Evolutionary conservation across 2,113 vertebrate genomes (phyloP).

Genomic region (Pseudopipra pipra): DNA sequence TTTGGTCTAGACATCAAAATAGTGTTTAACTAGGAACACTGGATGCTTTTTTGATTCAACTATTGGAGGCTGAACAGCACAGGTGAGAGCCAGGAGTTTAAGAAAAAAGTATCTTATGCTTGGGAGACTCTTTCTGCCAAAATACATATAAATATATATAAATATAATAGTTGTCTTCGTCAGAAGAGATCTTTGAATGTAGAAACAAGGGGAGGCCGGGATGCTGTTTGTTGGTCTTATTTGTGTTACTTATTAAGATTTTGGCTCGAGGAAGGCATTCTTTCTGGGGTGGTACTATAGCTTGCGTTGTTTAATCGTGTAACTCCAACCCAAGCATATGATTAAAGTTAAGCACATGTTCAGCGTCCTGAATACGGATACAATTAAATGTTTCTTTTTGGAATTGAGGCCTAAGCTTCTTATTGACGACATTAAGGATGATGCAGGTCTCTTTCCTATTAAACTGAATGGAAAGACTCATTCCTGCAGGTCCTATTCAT

Average conservation of each 20-base stretch:
- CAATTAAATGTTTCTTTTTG: not conserved
- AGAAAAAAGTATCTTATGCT: not conserved
- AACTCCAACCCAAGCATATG: not conserved
- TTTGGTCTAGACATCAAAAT: not conserved
- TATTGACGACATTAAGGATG: not conserved
- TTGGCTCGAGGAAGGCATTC: not conserved
- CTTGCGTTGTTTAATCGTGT: not conserved
- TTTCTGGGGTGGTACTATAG: not conserved
- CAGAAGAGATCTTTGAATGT: not conserved
- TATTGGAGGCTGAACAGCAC: not conserved
- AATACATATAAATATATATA: not conserved
- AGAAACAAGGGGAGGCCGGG: not conserved
- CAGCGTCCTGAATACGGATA: rapidly evolving
- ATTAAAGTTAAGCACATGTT: not conserved
- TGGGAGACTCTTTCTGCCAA: not conserved
- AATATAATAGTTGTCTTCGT: not conserved
- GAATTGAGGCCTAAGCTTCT: not conserved
- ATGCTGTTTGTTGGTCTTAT: not conserved
- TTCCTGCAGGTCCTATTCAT: not conserved
- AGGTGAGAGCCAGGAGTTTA: not conserved
- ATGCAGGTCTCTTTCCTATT: not conserved
- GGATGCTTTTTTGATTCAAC: not conserved
- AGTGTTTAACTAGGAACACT: not conserved
- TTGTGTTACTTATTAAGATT: not conserved
- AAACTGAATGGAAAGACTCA: not conserved